Evolutionary conservation across 2,888 invertebrate genomes (phyloP).

Genomic region (Pocota personata): DNA sequence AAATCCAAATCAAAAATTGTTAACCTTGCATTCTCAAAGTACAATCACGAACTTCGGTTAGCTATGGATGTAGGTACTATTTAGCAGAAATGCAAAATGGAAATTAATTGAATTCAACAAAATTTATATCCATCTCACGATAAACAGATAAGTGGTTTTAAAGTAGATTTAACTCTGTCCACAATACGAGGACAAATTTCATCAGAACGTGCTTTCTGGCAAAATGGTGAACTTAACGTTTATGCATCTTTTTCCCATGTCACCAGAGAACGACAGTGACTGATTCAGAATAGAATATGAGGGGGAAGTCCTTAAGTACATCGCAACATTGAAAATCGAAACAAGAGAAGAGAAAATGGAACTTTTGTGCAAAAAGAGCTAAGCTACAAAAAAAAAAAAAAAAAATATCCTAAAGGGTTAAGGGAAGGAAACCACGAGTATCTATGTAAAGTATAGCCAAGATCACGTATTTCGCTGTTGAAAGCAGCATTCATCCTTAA

Average conservation of each 20-base stretch:
- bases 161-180: conserved; percentile 18
- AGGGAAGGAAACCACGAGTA: not conserved
- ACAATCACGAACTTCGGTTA: too few species aligned
- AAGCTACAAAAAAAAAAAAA: not conserved
- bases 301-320: not conserved
- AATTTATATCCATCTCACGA: conserved; percentile 12
- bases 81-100: too few species aligned
- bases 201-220: conserved; percentile 21
- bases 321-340: not conserved
- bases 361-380: not conserved
- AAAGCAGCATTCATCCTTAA: not conserved
- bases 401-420: not conserved
- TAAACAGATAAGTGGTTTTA: conserved; percentile 23
- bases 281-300: not conserved
- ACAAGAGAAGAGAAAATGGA: not conserved
- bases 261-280: not conserved
- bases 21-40: too few species aligned
- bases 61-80: too few species aligned
- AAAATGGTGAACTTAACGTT: conserved; percentile 2
- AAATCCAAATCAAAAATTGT: too few species aligned
- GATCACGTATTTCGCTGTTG: conserved; percentile 2
- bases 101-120: conserved; percentile 17
- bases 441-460: not conserved
- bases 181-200: not conserved
- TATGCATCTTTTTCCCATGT: conserved; percentile 1